Percentiles rank a stretch among this genome's conserved stretches.
Conservation (phyloP, 1,140 invertebrate species). For the Achatina immaculata region DNA sequence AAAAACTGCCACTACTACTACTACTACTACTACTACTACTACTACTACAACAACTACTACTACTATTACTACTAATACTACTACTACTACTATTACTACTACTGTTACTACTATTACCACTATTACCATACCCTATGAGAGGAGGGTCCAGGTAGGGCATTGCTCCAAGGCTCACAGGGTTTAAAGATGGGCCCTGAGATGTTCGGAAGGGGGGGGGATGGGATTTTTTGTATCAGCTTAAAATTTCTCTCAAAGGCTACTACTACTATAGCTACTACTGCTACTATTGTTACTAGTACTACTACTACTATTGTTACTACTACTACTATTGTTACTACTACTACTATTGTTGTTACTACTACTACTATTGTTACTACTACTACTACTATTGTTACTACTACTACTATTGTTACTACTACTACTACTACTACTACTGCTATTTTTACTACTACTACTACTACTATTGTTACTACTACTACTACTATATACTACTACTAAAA, state of each 20-base stretch:
- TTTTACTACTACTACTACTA: conserved; percentile 22
- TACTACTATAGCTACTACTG: conserved; percentile 31
- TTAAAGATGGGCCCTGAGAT: too few species aligned
- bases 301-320: conserved; percentile 17
- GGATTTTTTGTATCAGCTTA: too few species aligned
- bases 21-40: too few species aligned
- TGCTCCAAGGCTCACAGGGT: too few species aligned
- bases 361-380: conserved; percentile 32
- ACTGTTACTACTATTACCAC: conserved; percentile 33
- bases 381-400: conserved; percentile 29
- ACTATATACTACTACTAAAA: too few species aligned
- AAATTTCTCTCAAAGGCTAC: too few species aligned
- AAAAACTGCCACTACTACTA: too few species aligned
- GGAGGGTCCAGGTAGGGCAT: too few species aligned
- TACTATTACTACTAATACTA: too few species aligned
- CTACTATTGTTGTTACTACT: neutral
- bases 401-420: conserved; percentile 23
- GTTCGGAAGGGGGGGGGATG: too few species aligned
- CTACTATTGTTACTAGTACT: conserved; percentile 25
- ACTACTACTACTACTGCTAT: conserved; percentile 22
- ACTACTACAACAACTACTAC: too few species aligned
- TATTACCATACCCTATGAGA: too few species aligned
- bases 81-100: neutral
- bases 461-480: neutral
- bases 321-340: conserved; percentile 6